Percentiles rank a stretch among this genome's conserved stretches.
Conservation (phyloP, 1,140 invertebrate genomes). For the Acromyrmex charruanus region DNA sequence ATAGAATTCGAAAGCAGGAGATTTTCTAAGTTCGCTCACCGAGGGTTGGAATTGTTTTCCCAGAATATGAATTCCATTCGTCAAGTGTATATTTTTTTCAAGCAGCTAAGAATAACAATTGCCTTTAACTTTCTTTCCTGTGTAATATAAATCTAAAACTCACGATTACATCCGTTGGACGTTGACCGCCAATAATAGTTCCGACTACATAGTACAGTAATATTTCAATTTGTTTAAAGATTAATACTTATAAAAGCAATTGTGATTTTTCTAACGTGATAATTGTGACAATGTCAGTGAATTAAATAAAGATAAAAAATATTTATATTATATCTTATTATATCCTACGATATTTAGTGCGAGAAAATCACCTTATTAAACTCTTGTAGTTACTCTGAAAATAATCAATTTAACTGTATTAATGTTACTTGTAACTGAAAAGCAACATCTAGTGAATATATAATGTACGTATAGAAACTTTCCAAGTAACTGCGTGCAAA, state of each 20-base stretch:
- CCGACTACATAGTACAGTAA: not conserved
- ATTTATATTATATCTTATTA: not conserved
- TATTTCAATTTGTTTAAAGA: not conserved
- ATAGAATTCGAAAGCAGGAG: not conserved
- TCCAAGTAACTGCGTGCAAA: not conserved
- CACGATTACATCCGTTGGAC: not conserved
- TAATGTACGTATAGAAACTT: not conserved
- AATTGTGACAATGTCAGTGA: not conserved
- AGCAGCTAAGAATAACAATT: not conserved
- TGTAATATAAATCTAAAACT: not conserved
- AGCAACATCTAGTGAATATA: not conserved
- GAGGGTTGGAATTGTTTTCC: slow-evolving; percentile 21
- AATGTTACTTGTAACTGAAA: not conserved
- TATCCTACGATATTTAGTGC: not conserved
- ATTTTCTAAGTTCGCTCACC: slow-evolving; percentile 14
- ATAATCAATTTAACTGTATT: not conserved
- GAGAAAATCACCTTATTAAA: not conserved
- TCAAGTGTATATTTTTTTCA: not conserved
- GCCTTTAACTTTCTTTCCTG: slow-evolving; percentile 9
- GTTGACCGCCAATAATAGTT: not conserved
- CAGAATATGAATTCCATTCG: not conserved
- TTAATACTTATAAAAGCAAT: not conserved
- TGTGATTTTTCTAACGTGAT: not conserved
- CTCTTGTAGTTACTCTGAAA: not conserved
- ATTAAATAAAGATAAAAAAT: not conserved